Evolutionary conservation across 1,140 invertebrate species (phyloP), one percentile per base, ranked within the genome.

Genomic region (Formica selysi): DNA sequence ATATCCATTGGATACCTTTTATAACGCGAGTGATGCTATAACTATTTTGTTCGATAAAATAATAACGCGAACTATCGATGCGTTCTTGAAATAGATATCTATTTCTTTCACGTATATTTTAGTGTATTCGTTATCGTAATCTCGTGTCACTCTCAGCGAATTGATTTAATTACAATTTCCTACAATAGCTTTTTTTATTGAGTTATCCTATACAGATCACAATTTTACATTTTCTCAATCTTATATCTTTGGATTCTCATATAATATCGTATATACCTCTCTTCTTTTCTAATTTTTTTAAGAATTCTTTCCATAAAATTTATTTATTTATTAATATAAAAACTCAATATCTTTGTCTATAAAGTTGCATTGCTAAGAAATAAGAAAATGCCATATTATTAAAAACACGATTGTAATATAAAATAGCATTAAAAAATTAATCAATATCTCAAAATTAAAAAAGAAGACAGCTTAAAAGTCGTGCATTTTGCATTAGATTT

Each of bases 1-100:
- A 61, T 83, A 74, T 32, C 38, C 68, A 8, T 29, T 22, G 26
- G 54, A 6, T 61, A 61, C 36, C 32, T 83, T 41, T 74, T 48
- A 61, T 22, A 3, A 36, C 3, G 11, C 22, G 16, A 3, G 11
- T 16, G 16, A 2, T 16, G 38, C 48, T 51, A 57, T 81, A 29
- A 71, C 36, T 44, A 10, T 3, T 59, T 22, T 29, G 11, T 36
- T 83, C 11, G n/a, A 61, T 61, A 61, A 59, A 26, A 54, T 54
- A n/a, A 61, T 19, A 41, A 2, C 22, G 26, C 51, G 3, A 32
- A 13, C 10, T 36, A 32, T 59, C 11, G 64, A n/a, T 1, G 7
- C 3, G 13, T 4, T 26, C 10, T 26, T 41, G 11, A 70, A 71
- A 59, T 41, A 81, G 65, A n/a, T n/a, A 6, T 71, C 64, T 70